Percentiles rank a stretch among this genome's conserved stretches.
Evolutionary conservation across 2,113 vertebrate genomes (phyloP).

Genomic region (Cryptomyrus ogoouensis): DNA sequence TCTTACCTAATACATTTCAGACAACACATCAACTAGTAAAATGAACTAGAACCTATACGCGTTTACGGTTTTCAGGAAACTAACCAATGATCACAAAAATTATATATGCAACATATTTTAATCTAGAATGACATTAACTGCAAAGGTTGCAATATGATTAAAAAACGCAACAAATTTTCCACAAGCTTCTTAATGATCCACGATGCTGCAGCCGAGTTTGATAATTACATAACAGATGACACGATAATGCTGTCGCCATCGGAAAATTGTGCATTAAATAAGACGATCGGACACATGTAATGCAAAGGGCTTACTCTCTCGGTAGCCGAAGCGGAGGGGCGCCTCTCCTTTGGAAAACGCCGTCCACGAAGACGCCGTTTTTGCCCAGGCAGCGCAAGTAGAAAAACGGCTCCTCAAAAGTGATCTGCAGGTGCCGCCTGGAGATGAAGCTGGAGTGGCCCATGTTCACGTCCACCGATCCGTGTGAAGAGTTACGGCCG

Average conservation of each 20-base stretch:
- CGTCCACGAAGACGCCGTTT: slow-evolving; percentile 91
- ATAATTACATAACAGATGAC: not conserved
- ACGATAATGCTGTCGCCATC: not conserved
- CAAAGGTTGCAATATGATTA: not conserved
- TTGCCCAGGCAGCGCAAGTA: slow-evolving; percentile 83
- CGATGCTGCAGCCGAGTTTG: not conserved
- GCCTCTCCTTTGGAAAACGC: slow-evolving; percentile 88
- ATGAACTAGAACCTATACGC: not conserved
- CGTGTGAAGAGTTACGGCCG: slow-evolving; percentile 93
- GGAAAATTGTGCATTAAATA: not conserved
- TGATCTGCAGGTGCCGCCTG: slow-evolving; percentile 87
- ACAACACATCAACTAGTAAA: not conserved
- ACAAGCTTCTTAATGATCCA: not conserved
- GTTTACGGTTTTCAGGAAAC: not conserved
- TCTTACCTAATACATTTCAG: not conserved
- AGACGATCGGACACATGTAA: not conserved
- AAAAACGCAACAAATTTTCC: not conserved
- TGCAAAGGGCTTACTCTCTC: slow-evolving; percentile 72
- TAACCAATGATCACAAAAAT: not conserved
- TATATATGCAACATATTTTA: not conserved
- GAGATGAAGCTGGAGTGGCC: slow-evolving; percentile 96
- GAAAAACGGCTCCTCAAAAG: slow-evolving; percentile 81
- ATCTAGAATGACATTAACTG: not conserved
- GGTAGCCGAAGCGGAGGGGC: slow-evolving; percentile 81
- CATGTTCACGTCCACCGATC: slow-evolving; percentile 94